Base-by-base conservation (phyloP, 2,888 invertebrate genomes). In the Calameuta filiformis region DNA sequence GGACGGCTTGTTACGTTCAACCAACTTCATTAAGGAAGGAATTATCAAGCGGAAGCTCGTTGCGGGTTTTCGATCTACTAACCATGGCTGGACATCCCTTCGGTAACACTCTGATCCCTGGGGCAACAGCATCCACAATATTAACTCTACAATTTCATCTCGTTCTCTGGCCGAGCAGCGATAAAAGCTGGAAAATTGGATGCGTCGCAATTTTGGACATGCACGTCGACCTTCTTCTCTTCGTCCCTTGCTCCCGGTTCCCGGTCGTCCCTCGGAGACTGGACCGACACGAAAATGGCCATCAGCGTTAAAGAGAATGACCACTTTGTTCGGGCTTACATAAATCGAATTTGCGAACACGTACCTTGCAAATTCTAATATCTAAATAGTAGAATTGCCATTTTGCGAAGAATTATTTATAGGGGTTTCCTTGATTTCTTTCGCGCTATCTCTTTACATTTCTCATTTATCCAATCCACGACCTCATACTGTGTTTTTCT, bases 181-280 rank as follows among this genome's bases (percentile, higher is more conserved):
- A 86, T 87, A 85, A 84, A 85, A 83, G 77, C 83, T 81, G 84
- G 83, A 84, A 87, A 87, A 86, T 88, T 87, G 87, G 85, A 85
- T 85, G 85, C 81, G 35, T 35, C 80, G 69, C 79, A 80, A 82
- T 81, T 83, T 81, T 73, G 75, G 71, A 69, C 73, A 75, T 75
- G 78, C 75, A 75, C 80, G 80, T 77, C 73, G 79, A 79, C 76
- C 74, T 79, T 78, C 81, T 78, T 81, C 75, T 82, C 79, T 78
- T 77, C 77, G 76, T 77, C 56, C 56, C 56, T 71, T 33, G 31
- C 31, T 69, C 1, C 9, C 12, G 30, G 15, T 6, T 37, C 37
- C 71, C 71, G 15, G 12, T 71, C 31, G 1, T 31, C 71, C 71
- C 33, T 33, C 71, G 12, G 71, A 31, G 71, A 75, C 77, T 68